Base-by-base conservation (phyloP, 2,113 vertebrate genomes). In the Microcebus ravelobensis region DNA sequence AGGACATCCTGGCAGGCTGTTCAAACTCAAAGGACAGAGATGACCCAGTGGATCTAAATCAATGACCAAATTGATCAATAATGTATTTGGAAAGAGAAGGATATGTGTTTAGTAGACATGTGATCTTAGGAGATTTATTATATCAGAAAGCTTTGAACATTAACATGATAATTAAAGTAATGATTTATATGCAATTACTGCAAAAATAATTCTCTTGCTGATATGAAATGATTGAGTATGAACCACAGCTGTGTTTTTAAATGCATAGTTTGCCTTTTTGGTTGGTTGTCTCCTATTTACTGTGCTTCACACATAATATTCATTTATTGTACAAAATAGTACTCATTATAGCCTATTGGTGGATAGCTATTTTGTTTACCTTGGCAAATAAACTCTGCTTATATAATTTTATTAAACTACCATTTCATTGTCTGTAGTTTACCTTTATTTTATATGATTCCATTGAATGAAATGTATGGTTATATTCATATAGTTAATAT, bases 1-100 rank as follows among this genome's bases (percentile, higher is more conserved):
- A 98, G 77, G 99, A 98, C 2, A 92, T 98, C 89, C 98, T 97
- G 71, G 82, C 97, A 57, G 98, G 93, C 71, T 92, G 45, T 45
- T 96, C 97, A 99, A 99, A 97, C 97, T 94, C 68, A 99, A 99
- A 96, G 99, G 99, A 27, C 98, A 99, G 90, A 99, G 99, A 27
- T 96, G 99, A 48, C 98, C 98, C 1, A 99, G 99, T 14, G 99
- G 99, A 36, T 99, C 99, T 50, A 99, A 99, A 96, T 99, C 99
- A 81, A 98, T 99, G 99, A 99, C 98, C 96, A 99, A 99, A 95
- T 77, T 99, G 96, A 99, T 99, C 98, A 99, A 99, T 98, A 99
- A 99, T 3, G 97, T 99, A 48, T 99, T 99, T 84, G 99, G 99
- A 57, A 99, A 99, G 97, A 99, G 99, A 94, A 98, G 99, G 90